Evolutionary conservation across 2,113 vertebrate genomes (phyloP), one percentile per base, ranked within the genome.

Genomic region (Stegastes partitus): DNA sequence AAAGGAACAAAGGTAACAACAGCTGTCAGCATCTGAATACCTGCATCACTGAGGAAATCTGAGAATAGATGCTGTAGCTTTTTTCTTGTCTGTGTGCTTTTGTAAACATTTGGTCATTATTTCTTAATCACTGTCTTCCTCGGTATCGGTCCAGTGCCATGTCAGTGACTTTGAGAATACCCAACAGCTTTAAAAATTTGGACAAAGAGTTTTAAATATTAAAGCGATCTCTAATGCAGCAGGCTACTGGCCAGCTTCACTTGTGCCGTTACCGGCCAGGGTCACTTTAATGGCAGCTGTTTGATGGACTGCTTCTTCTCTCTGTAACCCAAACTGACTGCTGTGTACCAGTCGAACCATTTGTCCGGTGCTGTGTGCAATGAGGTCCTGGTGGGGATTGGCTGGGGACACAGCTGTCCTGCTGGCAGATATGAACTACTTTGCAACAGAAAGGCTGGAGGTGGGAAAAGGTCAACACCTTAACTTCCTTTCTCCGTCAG

Each of bases 391-490:
- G 23, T 49, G 58, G 55, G 53, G 26, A 84, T 49, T 68, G 55
- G 44, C 65, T 31, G 55, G 62, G 58, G 56, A 64, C 70, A 49
- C 47, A 76, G 53, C 57, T 66, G 18, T 25, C 34, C 65, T 74
- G 47, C 51, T 87, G 82, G 83, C 66, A 82, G 70, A 73, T 63
- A 71, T 3, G 53, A 11, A 72, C 64, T 53, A 62, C 61, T 78
- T 74, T 56, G 58, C 80, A 16, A 28, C n/a, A 45, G 56, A 67
- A 68, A 58, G 74, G 67, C 53, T 72, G 55, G 86, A 86, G 71
- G 54, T 79, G 57, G 76, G 55, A 77, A 90, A 93, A 93, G 81
- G 87, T 89, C 83, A 90, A 64, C 63, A 62, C 54, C 75, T 84
- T 83, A 87, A 85, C 75, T 82, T 81, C 66, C 58, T 82, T 72